Evolutionary conservation across 1,140 invertebrate species (phyloP).

Genomic region (Palaemon carinicauda): DNA sequence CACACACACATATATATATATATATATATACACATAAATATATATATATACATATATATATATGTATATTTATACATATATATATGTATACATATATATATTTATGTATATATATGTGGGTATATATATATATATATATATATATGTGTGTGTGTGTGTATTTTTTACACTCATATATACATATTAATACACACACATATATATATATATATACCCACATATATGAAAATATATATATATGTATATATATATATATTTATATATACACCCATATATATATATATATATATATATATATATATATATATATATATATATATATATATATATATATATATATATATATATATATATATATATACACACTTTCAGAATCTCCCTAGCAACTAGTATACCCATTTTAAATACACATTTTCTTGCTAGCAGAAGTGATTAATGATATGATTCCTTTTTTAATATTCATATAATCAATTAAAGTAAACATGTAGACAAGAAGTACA

Average conservation of each 20-base stretch:
- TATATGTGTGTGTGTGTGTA: too few species aligned
- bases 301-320: conserved; percentile 33
- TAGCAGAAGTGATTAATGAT: not conserved
- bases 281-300: conserved; percentile 22
- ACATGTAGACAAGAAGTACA: too few species aligned
- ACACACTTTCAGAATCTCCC: too few species aligned
- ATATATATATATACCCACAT: conserved; percentile 22
- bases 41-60: not conserved
- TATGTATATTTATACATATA: not conserved
- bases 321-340: too few species aligned
- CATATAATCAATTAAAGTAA: too few species aligned
- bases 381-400: too few species aligned
- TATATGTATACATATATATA: not conserved
- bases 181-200: conserved; percentile 10
- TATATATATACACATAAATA: too few species aligned
- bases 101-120: not conserved
- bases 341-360: too few species aligned
- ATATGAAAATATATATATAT: conserved; percentile 25
- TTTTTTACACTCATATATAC: too few species aligned
- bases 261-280: not conserved
- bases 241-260: conserved; percentile 7
- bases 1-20: too few species aligned
- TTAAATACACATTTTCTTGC: too few species aligned
- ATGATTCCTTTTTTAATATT: not conserved
- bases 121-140: conserved; percentile 13